These are phyloP conservation scores for Masticophis lateralis DNA, from an alignment of 2,797 vertebrate genomes.

Conservation along the genomic window DNA sequence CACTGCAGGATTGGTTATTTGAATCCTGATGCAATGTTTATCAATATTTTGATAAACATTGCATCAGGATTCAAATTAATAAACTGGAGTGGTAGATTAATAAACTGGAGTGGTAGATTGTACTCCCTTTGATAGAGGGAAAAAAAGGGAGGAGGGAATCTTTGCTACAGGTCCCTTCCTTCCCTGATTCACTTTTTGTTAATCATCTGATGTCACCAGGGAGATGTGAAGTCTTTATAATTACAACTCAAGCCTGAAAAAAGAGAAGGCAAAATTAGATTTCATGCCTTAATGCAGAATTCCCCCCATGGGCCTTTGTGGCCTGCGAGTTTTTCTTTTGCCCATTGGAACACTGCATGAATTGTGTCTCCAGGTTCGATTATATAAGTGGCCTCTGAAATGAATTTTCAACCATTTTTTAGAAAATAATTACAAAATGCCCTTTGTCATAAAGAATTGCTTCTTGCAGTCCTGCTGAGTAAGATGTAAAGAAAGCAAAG, in stretches of 20 bases:
- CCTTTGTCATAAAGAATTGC: constrained; percentile 64
- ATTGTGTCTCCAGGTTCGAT: constrained; percentile 45
- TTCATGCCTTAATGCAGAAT: constrained; percentile 58
- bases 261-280: constrained; percentile 47
- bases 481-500: constrained; percentile 59
- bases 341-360: constrained; percentile 55
- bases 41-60: too few relatives aligned
- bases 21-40: constrained; percentile 41
- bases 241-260: constrained; percentile 62
- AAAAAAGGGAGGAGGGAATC: constrained; percentile 46
- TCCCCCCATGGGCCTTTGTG: constrained; percentile 55
- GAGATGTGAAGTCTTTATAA: constrained; percentile 69
- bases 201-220: constrained; percentile 68
- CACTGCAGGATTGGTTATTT: constrained; percentile 34
- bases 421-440: constrained; percentile 52
- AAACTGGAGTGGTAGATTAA: constrained; percentile 7
- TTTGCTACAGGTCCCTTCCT: constrained; percentile 51
- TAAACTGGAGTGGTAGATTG: constrained; percentile 49
- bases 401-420: constrained; percentile 55
- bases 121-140: constrained; percentile 31
- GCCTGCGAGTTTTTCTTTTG: constrained; percentile 34
- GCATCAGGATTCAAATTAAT: too few relatives aligned
- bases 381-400: constrained; percentile 62
- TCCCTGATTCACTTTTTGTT: constrained; percentile 69
- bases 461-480: constrained; percentile 56